Evolutionary conservation across 2,797 vertebrate genomes (phyloP), one percentile per base, ranked within the genome.

Genomic region (Brotula barbata): DNA sequence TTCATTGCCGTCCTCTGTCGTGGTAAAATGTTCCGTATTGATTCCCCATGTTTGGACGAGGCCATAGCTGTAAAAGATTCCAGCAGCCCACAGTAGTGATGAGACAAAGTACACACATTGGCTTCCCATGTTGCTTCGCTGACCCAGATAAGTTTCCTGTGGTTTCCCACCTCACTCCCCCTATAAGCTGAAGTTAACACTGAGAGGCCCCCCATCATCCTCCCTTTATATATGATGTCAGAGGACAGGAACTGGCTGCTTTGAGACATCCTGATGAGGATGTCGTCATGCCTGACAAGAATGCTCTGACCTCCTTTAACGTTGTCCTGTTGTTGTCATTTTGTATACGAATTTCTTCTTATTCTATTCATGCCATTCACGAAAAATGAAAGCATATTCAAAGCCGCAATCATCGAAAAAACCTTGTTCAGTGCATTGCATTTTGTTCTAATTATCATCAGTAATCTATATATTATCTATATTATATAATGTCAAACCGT

Each of bases 61-160:
- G 36, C 14, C 65, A 0, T 65, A n/a, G 81, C 74, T 62, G 48
- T 51, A 31, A 49, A 73, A 46, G 21, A 77, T 34, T 82, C 78
- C 75, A 15, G 63, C 13, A 17, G 76, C 50, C 49, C 71, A 86
- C 58, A 87, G 54, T 6, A 88, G 60, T 45, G 70, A 37, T 49
- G 47, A 82, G 55, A 85, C 73, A 51, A 83, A 25, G 50, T 63
- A 54, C 47, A 53, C 16, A 33, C 66, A 36, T 25, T 72, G 65
- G 80, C 62, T 58, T 67, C 59, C 71, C 87, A 88, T 89, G 67
- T 66, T 82, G 78, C 41, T 45, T 42, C 25, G 57, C 52, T 88
- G 84, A 88, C 85, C 85, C 75, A 88, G 71, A 84, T 87, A 71
- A 19, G 73, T 51, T 86, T 88, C 83, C 85, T 78, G 73, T 68